Evolutionary conservation across 2,797 vertebrate species (phyloP), one percentile per base, ranked within the genome.

Genomic region (Eulemur coronatus): DNA sequence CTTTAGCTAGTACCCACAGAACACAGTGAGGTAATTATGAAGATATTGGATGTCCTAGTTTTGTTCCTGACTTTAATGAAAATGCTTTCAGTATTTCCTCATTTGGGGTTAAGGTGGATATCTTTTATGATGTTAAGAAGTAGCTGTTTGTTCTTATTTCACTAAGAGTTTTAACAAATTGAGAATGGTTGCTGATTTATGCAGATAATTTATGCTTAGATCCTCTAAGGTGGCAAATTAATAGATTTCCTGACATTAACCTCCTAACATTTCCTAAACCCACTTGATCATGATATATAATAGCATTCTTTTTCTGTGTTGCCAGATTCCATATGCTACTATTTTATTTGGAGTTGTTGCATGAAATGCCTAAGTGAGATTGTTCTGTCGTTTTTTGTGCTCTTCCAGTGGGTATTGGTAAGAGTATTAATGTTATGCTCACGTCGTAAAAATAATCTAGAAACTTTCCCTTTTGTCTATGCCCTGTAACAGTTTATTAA

Each of bases 81-180:
- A 86, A 63, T 5, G 9, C 41, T 94, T 82, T 86, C 35, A 95
- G 26, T 46, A 73, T 92, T 92, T 97, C 52, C 30, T 84, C 52
- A 65, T 69, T 89, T 79, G 85, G 38, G 14, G 24, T 93, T 91
- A 96, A 92, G 65, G 73, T 43, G 76, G 35, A 28, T 86, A 9
- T 89, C 17, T 86, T 55, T 76, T 35, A 78, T 73, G 59, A 88
- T 65, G n/a, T 78, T 94, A 78, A 69, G 82, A 93, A 82, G 79
- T 55, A 93, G 67, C 55, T 87, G 28, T 73, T 92, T 90, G 35
- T 84, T 88, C 30, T 95, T 63, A 90, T 78, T 95, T 96, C 52
- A 91, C 35, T 46, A 69, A 82, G 52, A 78, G 41, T 79, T 81
- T 41, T n/a, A 20, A 63, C 67, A 89, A 89, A 88, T 91, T 76